Base-by-base conservation (phyloP, 2,113 vertebrate species). In the Nansenia antarctica region DNA sequence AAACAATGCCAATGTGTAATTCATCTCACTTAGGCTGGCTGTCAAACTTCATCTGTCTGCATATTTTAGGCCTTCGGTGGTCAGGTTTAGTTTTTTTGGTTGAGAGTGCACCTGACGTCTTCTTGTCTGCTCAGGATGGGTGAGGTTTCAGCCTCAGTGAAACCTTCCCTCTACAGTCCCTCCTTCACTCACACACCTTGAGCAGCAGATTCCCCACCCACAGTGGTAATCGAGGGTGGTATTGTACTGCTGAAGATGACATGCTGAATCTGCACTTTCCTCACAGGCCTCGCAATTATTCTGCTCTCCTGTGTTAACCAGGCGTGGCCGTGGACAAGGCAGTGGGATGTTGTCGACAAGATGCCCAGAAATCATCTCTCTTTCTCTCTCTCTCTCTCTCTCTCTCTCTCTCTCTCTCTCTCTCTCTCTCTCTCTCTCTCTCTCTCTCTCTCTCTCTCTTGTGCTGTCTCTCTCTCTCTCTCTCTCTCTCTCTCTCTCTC, bases 21-120 rank as follows among this genome's bases (percentile, higher is more conserved):
- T 81, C 65, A 77, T 87, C 86, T 75, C 74, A 84, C 83, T 86
- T 85, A 80, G 63, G 62, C 83, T 64, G 72, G 42, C 57, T 80
- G 86, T 78, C 83, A 82, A 73, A 80, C 42, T 52, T 45, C 73
- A 65, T 70, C 71, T 76, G 42, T 26, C 54, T 37, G 39, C 65
- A 27, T 24, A 62, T 73, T 2, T 9, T 61, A 61, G 78, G 62
- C 18, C 69, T 8, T 73, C 72, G 52, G 58, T 78, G 72, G 11
- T 29, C 12, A 2, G 27, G 24, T 29, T 29, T n/a, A 7, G 55
- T 30, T 18, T 58, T 14, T n/a, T 26, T 14, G 11, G 27, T 14
- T 30, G 14, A 27, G 9, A 58, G 55, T 18, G 29, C 12, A 58
- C 15, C 6, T 58, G 29, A 31, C 27, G 27, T 15, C 55, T 30